Percentiles rank a stretch among this genome's conserved stretches.
Evolutionary conservation across 2,888 invertebrate genomes (phyloP).

Genomic region (Polylopha cassiicola): DNA sequence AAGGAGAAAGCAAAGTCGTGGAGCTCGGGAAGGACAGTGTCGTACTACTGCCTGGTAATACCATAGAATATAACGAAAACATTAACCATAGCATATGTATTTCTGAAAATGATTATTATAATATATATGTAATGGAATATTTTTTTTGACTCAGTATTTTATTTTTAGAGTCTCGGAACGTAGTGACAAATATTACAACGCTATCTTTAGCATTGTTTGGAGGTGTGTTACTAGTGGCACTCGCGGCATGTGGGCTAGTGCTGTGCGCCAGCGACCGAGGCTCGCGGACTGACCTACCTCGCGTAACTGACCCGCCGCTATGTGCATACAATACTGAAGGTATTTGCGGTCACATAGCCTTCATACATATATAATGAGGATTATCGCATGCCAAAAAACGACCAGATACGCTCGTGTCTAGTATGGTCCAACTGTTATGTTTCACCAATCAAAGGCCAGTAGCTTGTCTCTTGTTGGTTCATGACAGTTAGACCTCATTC

Average conservation of each 20-base stretch:
- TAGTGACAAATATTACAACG: slow-evolving; percentile 60
- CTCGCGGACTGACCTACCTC: slow-evolving; percentile 40
- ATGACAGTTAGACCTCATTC: too few relatives aligned
- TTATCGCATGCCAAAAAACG: too few relatives aligned
- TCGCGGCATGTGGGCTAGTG: slow-evolving; percentile 68
- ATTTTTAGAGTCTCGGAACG: slow-evolving; percentile 41
- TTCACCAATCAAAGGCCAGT: too few relatives aligned
- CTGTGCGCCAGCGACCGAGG: slow-evolving; percentile 61
- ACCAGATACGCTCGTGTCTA: too few relatives aligned
- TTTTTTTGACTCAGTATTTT: too few relatives aligned
- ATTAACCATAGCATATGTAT: background rate
- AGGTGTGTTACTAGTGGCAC: slow-evolving; percentile 62
- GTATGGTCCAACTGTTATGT: too few relatives aligned
- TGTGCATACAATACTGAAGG: slow-evolving; percentile 68
- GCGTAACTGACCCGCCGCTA: slow-evolving; percentile 51
- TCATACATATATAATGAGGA: too few relatives aligned
- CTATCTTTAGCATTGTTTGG: slow-evolving; percentile 61
- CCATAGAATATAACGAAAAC: background rate
- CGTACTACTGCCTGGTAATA: slow-evolving; percentile 40
- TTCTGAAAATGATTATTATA: too few relatives aligned
- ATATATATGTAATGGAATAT: too few relatives aligned
- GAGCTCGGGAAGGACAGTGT: slow-evolving; percentile 52
- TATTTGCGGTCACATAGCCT: too few relatives aligned
- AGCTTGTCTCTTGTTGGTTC: too few relatives aligned
- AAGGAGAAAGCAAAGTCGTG: slow-evolving; percentile 59